Evolutionary conservation across 2,797 vertebrate genomes (phyloP), one percentile per base, ranked within the genome.

Genomic region (Tragopan temminckii): DNA sequence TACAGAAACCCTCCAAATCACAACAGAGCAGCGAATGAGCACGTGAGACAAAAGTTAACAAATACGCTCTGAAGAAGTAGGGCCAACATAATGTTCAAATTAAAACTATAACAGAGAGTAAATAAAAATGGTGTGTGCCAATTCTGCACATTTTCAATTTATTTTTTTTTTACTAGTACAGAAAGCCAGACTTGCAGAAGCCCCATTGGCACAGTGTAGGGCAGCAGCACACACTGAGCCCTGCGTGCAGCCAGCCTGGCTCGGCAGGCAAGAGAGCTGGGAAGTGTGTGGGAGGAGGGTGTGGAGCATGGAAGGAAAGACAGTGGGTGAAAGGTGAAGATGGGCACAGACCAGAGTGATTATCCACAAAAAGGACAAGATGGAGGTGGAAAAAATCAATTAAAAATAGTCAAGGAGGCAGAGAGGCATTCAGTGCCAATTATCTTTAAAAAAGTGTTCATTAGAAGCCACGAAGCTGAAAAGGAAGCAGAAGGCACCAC

Each of bases 241-340:
- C 35, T 14, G 31, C 43, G 21, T 75, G 80, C 52, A 76, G 82
- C 66, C 93, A 85, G 17, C 59, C 13, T 29, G 7, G 59, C 68
- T 43, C 66, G 1, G 76, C 7, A 27, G 87, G 90, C 4, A 1
- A 85, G 36, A 80, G 83, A 88, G 61, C 66, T 38, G 80, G 70
- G 43, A 52, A 52, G 40, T 25, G 61, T 25, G 94, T 74, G 64
- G 88, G 88, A 97, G 89, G 90, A 97, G 86, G 87, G 93, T 81
- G 90, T 88, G 89, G 27, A 81, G 66, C 77, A 80, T 71, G 69
- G 50, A 19, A 79, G 80, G 61, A 52, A 72, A 11, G 6, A 16
- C 33, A 85, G 61, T 61, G 3, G 59, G 89, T 35, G 27, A 85
- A 71, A 95, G 84, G 94, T 80, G 83, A 94, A 74, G 75, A 36